Conservation (phyloP, 2,113 vertebrate species). For the Pelecanoides urinatrix region DNA sequence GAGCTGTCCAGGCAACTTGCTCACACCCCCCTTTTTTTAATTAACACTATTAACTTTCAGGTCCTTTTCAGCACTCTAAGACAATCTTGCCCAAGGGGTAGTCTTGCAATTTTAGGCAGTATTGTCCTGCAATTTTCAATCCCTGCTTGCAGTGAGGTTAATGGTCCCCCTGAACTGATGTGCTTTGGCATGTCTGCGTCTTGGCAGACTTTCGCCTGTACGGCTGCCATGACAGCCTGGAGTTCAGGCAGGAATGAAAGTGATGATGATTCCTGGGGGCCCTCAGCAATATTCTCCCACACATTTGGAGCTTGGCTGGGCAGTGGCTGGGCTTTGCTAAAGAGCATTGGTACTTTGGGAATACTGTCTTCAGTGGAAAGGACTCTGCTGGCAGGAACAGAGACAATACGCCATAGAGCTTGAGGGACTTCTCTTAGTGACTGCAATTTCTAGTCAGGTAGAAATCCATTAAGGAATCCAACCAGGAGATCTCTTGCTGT, state of each 20-base stretch:
- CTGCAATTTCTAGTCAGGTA: not conserved
- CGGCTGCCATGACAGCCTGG: not conserved
- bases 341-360: not conserved
- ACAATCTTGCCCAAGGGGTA: not conserved
- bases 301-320: not conserved
- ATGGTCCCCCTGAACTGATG: not conserved
- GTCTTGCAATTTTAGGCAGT: not conserved
- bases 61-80: not conserved
- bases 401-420: not conserved
- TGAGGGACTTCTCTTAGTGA: not conserved
- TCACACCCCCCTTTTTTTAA: not conserved
- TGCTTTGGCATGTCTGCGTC: fast-evolving
- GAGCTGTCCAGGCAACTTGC: not conserved
- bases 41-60: not conserved
- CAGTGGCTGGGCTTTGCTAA: not conserved
- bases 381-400: not conserved
- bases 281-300: not conserved
- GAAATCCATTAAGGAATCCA: not conserved
- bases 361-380: not conserved
- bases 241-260: not conserved
- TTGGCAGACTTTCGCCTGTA: not conserved
- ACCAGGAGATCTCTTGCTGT: not conserved
- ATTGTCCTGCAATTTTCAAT: not conserved
- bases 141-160: not conserved
- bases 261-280: not conserved